Base-by-base conservation (phyloP, 2,888 invertebrate genomes). In the Chrysina gloriosa region DNA sequence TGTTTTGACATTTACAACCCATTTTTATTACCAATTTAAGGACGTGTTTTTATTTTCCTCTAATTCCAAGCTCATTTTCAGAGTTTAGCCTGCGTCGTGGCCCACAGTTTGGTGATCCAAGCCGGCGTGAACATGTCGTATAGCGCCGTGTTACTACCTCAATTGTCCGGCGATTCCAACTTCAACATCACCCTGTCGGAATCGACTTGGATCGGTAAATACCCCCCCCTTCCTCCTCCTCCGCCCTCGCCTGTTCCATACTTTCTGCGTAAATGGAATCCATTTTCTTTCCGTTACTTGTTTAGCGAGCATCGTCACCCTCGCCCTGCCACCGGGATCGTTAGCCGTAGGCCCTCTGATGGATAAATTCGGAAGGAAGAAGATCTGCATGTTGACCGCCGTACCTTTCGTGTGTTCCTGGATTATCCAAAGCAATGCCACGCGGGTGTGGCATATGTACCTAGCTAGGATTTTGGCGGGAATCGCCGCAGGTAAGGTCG, bases 81-180 rank as follows among this genome's bases (percentile, higher is more conserved):
- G 66, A 47, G 54, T 11, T 23, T 58, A 11, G 66, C 66, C 4
- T 47, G 86, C 14, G 14, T 42, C 69, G 80, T 85, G 63, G 84
- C 84, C 0, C 83, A 85, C 71, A 81, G 83, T 65, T 78, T 85
- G 47, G 86, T 85, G 1, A 85, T 88, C 67, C 87, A 88, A 74
- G 85, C 84, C 14, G 88, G 89, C 23, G 82, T 87, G 52, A 87
- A 87, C 75, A 85, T 89, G 85, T 84, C 86, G 0, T 88, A 85
- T 74, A 86, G 87, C 73, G 86, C 87, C 4, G 82, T 88, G 54
- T 79, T 88, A 63, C 76, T 86, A 64, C 85, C 87, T 6, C 86
- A 87, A 70, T 79, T 88, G 45, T 76, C 81, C 6, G 76, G 81
- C 64, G 78, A 78, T 39, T 82, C 82, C 69, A 74, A 79, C 29